Percentiles rank a stretch among this genome's conserved stretches.
These are phyloP conservation scores for Mormyrus iriodes DNA, from an alignment of 2,113 vertebrate species.

Conservation along the genomic window DNA sequence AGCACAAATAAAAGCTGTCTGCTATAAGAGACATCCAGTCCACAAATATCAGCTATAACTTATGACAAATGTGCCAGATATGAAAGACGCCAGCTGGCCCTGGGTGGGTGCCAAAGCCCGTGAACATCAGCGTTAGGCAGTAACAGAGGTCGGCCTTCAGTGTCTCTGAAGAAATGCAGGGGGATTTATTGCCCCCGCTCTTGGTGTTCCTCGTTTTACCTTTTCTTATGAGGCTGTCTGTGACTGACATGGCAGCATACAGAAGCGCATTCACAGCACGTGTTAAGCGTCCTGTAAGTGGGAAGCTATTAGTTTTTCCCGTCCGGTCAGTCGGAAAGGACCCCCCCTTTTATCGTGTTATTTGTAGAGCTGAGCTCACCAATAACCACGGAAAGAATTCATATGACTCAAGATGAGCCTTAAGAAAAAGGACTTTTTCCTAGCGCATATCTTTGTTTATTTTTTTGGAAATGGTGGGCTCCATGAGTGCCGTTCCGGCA, in stretches of 20 bases:
- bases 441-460: background rate
- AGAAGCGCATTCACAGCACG: background rate
- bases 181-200: background rate
- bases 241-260: background rate
- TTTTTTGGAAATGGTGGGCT: background rate
- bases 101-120: background rate
- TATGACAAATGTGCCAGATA: background rate
- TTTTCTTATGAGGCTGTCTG: background rate
- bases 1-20: background rate
- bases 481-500: background rate
- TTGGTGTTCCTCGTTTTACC: background rate
- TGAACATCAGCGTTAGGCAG: background rate
- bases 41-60: background rate
- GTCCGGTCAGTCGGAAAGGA: background rate
- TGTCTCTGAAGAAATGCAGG: background rate
- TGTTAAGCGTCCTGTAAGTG: background rate
- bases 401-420: background rate
- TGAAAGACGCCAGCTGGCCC: background rate
- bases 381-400: background rate
- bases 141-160: background rate
- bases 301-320: background rate
- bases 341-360: background rate
- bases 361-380: background rate
- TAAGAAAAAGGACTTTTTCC: background rate
- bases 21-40: background rate